A percentile compares a stretch with the other conserved stretches of the same genome.
Evolutionary conservation across 2,888 invertebrate species (phyloP).

Genomic region (Coenonympha glycerion): DNA sequence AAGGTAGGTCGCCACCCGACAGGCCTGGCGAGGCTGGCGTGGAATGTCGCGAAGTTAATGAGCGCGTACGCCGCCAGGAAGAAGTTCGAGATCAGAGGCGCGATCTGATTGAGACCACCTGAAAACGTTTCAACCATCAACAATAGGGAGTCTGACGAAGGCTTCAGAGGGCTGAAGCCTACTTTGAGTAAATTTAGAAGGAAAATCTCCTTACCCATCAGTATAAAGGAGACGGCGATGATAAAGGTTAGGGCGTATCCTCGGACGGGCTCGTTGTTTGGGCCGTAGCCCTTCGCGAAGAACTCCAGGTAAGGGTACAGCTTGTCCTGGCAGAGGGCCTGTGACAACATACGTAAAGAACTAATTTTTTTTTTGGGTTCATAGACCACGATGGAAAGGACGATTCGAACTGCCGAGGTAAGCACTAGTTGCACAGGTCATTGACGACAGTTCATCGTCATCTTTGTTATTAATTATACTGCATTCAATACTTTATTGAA

Average conservation of each 20-base stretch:
- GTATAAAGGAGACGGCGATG: conserved; percentile 89
- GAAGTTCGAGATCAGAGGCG: conserved; percentile 94
- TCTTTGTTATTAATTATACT: too few species aligned
- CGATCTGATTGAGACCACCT: conserved; percentile 92
- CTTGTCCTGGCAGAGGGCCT: conserved; percentile 94
- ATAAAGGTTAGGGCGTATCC: conserved; percentile 95
- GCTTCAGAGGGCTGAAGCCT: too few species aligned
- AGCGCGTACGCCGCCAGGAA: conserved; percentile 94
- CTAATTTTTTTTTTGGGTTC: too few species aligned
- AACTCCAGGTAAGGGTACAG: conserved; percentile 92
- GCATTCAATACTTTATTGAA: too few species aligned
- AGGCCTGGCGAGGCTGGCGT: conserved; percentile 91
- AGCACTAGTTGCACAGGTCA: too few species aligned
- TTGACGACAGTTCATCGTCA: too few species aligned
- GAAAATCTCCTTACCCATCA: conserved; percentile 81
- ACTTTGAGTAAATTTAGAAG: conserved; percentile 2
- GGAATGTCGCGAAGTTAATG: conserved; percentile 96
- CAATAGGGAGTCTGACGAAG: too few species aligned
- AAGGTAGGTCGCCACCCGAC: conserved; percentile 94
- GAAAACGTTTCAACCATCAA: conserved; percentile 29
- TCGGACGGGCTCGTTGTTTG: conserved; percentile 87
- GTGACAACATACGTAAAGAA: background rate
- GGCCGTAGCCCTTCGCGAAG: conserved; percentile 92
- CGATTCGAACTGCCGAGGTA: too few species aligned
- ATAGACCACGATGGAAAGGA: too few species aligned